Conservation (phyloP, 2,113 vertebrate species). For the Colinus virginianus region DNA sequence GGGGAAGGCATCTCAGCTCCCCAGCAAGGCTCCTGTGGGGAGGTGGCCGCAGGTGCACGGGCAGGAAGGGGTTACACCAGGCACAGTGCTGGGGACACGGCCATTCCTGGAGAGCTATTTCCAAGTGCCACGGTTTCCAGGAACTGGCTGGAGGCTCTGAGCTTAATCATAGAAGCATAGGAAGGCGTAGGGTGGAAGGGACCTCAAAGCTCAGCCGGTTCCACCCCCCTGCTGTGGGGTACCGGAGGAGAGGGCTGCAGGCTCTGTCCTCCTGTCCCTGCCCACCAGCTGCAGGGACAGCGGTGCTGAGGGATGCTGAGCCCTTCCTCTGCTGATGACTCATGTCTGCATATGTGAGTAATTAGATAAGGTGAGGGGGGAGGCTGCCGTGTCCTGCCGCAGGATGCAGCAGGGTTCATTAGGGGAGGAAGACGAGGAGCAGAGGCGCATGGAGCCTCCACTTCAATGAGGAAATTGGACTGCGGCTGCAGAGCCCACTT, state of each 20-base stretch:
- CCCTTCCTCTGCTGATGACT: background rate
- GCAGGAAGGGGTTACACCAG: background rate
- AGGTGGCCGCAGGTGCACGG: background rate
- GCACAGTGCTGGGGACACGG: background rate
- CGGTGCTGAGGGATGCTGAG: accelerated
- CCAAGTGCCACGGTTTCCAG: background rate
- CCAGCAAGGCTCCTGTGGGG: background rate
- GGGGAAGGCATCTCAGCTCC: accelerated
- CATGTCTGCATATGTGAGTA: background rate
- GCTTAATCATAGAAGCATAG: background rate
- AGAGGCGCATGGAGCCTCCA: accelerated
- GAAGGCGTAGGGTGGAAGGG: background rate
- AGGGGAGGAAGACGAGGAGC: background rate
- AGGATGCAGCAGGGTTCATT: background rate
- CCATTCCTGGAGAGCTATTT: conserved; percentile 2
- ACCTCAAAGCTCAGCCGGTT: background rate
- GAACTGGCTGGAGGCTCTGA: background rate
- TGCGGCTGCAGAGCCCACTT: background rate
- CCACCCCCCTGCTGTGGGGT: background rate
- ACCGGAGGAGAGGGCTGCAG: background rate
- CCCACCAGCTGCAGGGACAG: background rate
- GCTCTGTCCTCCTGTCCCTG: background rate
- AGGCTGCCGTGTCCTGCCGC: background rate
- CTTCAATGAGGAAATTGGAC: background rate
- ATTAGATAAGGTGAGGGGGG: background rate